A percentile compares a stretch with the other conserved stretches of the same genome.
Evolutionary conservation across 2,797 vertebrate species (phyloP).

Genomic region (Ammospiza maritima): DNA sequence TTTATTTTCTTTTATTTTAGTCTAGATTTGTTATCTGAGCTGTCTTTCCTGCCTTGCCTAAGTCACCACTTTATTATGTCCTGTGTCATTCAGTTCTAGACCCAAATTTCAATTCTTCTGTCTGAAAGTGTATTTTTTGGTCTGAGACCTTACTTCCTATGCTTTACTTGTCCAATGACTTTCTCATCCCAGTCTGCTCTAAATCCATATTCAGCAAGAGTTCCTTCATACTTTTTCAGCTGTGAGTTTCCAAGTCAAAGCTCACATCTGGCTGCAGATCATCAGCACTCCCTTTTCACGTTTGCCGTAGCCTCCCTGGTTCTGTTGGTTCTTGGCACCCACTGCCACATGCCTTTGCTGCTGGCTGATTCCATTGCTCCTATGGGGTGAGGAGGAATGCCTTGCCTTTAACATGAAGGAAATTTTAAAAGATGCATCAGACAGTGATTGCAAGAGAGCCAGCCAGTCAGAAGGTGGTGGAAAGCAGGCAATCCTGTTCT

Average conservation of each 20-base stretch:
- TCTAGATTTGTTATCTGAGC: not conserved
- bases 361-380: not conserved
- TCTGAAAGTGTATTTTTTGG: not conserved
- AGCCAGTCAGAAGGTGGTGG: slow-evolving; percentile 7
- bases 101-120: not conserved
- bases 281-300: not conserved
- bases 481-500: not conserved
- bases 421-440: not conserved
- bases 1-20: not conserved
- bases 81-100: not conserved
- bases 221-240: not conserved
- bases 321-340: not conserved
- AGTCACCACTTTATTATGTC: not conserved
- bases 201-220: not conserved
- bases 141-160: not conserved
- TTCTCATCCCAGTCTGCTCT: not conserved
- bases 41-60: not conserved
- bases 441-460: not conserved
- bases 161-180: not conserved
- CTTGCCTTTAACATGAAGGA: not conserved
- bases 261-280: slow-evolving; percentile 21
- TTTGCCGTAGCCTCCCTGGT: not conserved
- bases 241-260: not conserved
- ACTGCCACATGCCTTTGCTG: not conserved
- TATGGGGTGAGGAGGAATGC: not conserved